Evolutionary conservation across 2,113 vertebrate genomes (phyloP).

Genomic region (Neotoma lepida): DNA sequence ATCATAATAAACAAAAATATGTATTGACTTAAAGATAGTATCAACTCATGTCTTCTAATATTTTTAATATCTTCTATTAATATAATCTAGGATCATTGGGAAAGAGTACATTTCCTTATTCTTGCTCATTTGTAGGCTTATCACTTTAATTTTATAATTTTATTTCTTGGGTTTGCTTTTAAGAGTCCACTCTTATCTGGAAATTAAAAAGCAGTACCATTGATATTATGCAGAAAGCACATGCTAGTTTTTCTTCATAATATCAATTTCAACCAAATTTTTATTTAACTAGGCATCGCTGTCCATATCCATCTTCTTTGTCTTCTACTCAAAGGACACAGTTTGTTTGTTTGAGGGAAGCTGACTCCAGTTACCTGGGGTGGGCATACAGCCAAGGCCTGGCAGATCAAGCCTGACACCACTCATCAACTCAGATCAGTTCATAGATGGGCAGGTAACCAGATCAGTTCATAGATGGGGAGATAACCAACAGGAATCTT

Average conservation of each 20-base stretch:
- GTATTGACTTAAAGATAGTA: constrained; percentile 17
- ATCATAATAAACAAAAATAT: constrained; percentile 28
- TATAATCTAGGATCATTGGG: background rate
- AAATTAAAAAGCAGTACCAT: background rate
- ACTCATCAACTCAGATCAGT: background rate
- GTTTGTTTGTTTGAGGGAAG: background rate
- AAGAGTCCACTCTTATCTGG: background rate
- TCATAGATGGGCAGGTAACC: background rate
- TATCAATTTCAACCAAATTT: constrained; percentile 4
- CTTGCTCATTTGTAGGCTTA: constrained; percentile 26
- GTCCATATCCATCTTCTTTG: background rate
- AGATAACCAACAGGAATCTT: background rate
- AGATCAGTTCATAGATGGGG: background rate
- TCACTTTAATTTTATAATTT: constrained; percentile 43
- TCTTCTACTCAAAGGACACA: background rate
- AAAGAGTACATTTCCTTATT: constrained; percentile 16
- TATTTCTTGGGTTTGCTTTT: constrained; percentile 51
- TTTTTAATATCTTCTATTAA: constrained; percentile 40
- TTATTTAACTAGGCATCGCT: background rate
- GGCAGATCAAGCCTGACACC: background rate
- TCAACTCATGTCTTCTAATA: background rate
- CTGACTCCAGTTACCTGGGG: background rate
- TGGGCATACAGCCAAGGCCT: background rate
- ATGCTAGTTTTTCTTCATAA: background rate
- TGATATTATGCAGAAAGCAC: background rate